A percentile compares a stretch with the other conserved stretches of the same genome.
phyloP scores from a whole-genome alignment of 1,140 invertebrate species.

The Drosophila elegans region DNA sequence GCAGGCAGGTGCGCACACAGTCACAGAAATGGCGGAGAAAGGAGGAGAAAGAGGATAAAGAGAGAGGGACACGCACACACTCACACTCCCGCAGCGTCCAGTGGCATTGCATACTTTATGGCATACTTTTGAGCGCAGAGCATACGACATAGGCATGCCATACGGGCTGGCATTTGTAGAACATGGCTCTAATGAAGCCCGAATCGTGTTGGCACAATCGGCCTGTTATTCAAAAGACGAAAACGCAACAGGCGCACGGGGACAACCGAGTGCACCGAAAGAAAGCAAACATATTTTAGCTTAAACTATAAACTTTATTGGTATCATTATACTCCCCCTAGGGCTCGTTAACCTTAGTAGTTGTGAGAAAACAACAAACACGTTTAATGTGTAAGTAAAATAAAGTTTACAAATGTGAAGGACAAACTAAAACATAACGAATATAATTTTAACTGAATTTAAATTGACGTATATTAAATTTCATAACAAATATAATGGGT shows the following conservation, averaged over 20 bases:
- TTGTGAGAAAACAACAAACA: no score
- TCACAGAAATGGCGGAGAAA: slow-evolving; percentile 7
- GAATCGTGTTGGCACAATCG: slow-evolving; percentile 39
- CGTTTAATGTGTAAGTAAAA: no score
- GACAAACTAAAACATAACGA: no score
- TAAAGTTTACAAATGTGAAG: no score
- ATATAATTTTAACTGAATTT: no score
- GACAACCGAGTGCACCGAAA: not conserved
- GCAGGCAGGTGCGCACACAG: slow-evolving; percentile 62
- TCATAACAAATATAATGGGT: no score
- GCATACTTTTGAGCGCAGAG: slow-evolving; percentile 59
- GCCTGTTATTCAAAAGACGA: slow-evolving; percentile 32
- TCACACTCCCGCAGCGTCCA: slow-evolving; percentile 39
- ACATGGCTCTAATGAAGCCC: slow-evolving; percentile 68
- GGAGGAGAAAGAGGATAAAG: not conserved
- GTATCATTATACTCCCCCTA: no score
- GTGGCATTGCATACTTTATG: slow-evolving; percentile 65
- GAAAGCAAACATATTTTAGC: not conserved
- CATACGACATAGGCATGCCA: slow-evolving; percentile 46
- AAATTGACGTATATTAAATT: no score
- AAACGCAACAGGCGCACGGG: slow-evolving; percentile 52
- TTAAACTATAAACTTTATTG: not conserved
- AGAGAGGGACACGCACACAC: slow-evolving; percentile 12
- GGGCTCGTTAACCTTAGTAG: no score
- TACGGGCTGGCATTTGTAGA: slow-evolving; percentile 46